Evolutionary conservation across 2,113 vertebrate genomes (phyloP).

Genomic region (Vidua macroura): DNA sequence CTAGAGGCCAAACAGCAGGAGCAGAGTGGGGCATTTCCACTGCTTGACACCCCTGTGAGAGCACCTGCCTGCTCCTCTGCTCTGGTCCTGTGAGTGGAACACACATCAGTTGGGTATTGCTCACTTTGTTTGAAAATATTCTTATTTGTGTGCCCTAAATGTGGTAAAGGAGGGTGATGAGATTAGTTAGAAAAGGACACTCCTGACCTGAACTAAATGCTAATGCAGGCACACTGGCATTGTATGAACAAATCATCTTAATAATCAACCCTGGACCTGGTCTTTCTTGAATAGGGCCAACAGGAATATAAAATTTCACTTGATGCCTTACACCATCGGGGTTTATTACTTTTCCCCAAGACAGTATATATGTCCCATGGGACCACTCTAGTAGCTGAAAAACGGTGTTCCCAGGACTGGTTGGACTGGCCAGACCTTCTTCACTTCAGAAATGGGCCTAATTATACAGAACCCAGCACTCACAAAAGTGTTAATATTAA

Average conservation of each 20-base stretch:
- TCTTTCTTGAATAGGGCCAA: background rate
- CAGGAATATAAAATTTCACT: background rate
- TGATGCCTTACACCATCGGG: background rate
- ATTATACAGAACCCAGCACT: background rate
- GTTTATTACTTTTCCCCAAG: background rate
- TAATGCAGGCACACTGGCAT: background rate
- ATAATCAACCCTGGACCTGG: background rate
- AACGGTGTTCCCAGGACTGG: background rate
- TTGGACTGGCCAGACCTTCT: background rate
- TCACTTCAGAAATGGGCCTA: background rate
- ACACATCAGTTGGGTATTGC: fast-evolving
- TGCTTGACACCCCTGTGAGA: fast-evolving
- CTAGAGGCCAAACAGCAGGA: fast-evolving
- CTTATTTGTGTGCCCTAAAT: background rate
- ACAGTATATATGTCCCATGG: too few species aligned
- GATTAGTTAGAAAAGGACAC: background rate
- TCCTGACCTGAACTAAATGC: background rate
- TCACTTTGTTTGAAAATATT: background rate
- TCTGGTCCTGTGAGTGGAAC: background rate
- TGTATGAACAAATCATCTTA: background rate
- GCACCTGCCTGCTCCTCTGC: background rate
- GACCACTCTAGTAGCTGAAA: background rate
- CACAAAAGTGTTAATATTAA: background rate
- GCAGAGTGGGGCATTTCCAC: background rate
- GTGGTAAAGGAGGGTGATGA: background rate